Evolutionary conservation across 2,797 vertebrate species (phyloP), one percentile per base, ranked within the genome.

Genomic region (Cottoperca gobio): DNA sequence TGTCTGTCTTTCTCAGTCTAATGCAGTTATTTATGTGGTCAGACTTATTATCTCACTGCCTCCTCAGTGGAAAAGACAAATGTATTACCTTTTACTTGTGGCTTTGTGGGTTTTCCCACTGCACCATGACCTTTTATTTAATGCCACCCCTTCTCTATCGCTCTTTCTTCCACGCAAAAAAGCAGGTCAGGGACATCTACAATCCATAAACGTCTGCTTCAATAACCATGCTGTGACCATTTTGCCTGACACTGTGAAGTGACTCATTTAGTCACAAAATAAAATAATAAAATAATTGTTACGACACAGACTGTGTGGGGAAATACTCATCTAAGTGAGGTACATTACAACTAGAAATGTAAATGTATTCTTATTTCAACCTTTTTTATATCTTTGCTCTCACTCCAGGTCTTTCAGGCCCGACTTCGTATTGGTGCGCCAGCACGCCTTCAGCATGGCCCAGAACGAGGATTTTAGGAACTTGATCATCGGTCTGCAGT

Each of bases 391-490:
- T 74, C 28, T 45, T 54, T 70, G 33, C 62, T 64, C 6, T 45
- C 64, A 6, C 54, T 57, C 45, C 91, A 99, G 98, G 83, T 98
- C 98, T 0, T 97, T 99, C 94, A 94, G 91, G 88, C 98, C 98
- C 16, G 98, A 99, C 89, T 99, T 99, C 23, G 96, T 99, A 73
- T 91, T 99, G 73, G 94, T 99, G 61, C 96, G 98, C 60, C 98
- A 99, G 88, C 97, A 99, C 8, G 97, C 98, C 2, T 97, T 96
- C 85, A 97, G 97, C 85, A 99, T 99, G 98, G 95, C 97, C 2
- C 97, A 99, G 91, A 98, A 98, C 0, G 97, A 99, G 88, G 98
- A 99, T 79, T 99, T 98, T 90, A 96, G 97, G 67, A 98, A 97
- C 91, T 75, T 99, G 76, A 95, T 99, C 91, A 98, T 99, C 2